Conservation (phyloP, 2,113 vertebrate species). For the Odobenus rosmarus region DNA sequence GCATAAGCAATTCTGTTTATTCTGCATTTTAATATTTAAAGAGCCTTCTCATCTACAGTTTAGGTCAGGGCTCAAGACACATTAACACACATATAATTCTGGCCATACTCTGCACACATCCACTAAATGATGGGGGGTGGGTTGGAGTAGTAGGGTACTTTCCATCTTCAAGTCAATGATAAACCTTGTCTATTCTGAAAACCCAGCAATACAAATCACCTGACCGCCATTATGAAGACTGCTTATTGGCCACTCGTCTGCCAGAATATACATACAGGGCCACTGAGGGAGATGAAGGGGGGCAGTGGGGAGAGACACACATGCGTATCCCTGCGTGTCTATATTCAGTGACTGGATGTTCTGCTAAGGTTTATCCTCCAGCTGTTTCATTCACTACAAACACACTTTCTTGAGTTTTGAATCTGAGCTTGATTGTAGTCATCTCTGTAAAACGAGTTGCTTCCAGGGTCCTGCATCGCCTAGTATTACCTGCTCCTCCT, state of each 20-base stretch:
- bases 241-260: constrained; percentile 59
- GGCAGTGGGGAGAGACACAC: neutral
- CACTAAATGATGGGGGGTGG: constrained; percentile 52
- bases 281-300: neutral
- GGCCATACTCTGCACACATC: constrained; percentile 57
- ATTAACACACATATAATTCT: constrained; percentile 68
- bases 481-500: constrained; percentile 67
- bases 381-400: neutral
- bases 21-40: constrained; percentile 80
- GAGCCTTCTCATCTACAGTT: constrained; percentile 65
- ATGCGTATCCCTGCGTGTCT: rapidly evolving
- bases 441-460: neutral
- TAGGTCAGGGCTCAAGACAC: constrained; percentile 66
- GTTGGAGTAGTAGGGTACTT: neutral
- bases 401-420: neutral
- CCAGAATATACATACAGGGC: neutral
- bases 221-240: constrained; percentile 49
- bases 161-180: constrained; percentile 46
- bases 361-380: neutral
- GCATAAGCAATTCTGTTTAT: constrained; percentile 62
- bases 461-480: neutral
- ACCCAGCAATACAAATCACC: constrained; percentile 55
- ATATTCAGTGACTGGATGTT: neutral
- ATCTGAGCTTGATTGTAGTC: neutral
- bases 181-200: constrained; percentile 62